Base-by-base conservation (phyloP, 2,113 vertebrate genomes). In the Lepidothrix coronata region DNA sequence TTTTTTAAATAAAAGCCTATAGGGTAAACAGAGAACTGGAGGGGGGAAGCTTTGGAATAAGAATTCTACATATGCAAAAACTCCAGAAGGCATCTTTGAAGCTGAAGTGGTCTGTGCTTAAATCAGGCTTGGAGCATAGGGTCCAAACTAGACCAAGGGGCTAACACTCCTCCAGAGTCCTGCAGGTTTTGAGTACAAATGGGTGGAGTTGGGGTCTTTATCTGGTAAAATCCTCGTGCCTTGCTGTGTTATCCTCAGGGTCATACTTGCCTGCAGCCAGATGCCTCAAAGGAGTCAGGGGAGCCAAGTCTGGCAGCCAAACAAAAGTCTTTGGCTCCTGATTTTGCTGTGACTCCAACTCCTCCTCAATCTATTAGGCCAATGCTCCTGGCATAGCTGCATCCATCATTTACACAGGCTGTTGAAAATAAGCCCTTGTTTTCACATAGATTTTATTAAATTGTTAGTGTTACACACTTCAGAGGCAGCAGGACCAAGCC, bases 391-490 rank as follows among this genome's bases (percentile, higher is more conserved):
- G 67, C 35, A 33, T 12, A 39, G 55, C 54, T 55, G 19, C 33
- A 84, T 48, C 79, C 59, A 22, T 67, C 79, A 55, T 46, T 83
- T 51, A 35, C 8, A 39, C 71, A 55, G 62, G 25, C 74, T 67
- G 15, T 59, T 85, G 63, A 85, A 95, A 96, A 94, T 41, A 80
- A 92, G 43, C 52, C 39, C 48, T 91, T 57, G 31, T 91, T 91
- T 92, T 71, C 79, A 80, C 39, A 23, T 71, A 80, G 31, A 33
- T 67, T 88, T 96, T 93, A 93, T 95, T 90, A 96, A 96, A 61
- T 88, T 12, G 4, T 92, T 87, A 91, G 43, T 63, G 44, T 81
- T 86, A n/a, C 82, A 70, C 0, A 5, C 33, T 82, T 88, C 66
- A 79, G 95, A 94, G 83, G 88, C 52, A 92, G 74, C 57, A 67